Evolutionary conservation across 2,113 vertebrate genomes (phyloP), one percentile per base, ranked within the genome.

Genomic region (Halichoeres trimaculatus): DNA sequence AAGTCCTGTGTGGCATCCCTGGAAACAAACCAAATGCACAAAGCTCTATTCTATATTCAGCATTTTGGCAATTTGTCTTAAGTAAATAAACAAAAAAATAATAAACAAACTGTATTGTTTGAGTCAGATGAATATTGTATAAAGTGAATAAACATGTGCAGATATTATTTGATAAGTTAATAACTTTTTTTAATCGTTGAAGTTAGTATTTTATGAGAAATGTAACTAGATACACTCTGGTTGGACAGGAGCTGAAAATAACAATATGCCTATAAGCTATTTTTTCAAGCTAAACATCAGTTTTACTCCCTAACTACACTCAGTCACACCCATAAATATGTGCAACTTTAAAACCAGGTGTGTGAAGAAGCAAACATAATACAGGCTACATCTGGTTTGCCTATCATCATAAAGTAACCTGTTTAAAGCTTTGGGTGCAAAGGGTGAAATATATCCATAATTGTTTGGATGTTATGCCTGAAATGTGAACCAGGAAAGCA

Each of bases 1-100:
- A 92, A 80, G 78, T 76, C 77, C 84, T 63, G 85, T 83, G 71
- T 88, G 78, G 63, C 48, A 76, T 79, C 70, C 50, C 65, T 75
- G 74, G 75, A 86, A 85, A 62, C 57, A 50, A 68, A 75, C 69
- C 66, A 48, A 80, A 60, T 67, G 58, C 64, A 48, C 26, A 17
- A 14, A 34, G 35, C 26, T 48, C 23, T 26, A 53, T 43, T 59
- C 55, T 47, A 34, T 64, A 63, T 60, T 45, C 43, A 24, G 19
- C 5, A 45, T 53, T 65, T 81, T 78, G 65, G 43, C 75, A 64
- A 52, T 67, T 22, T 40, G 19, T 66, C 57, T 34, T 20, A 22
- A 70, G 34, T 56, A 19, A 72, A 57, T 51, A 53, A 23, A 13
- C 30, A 72, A 17, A 67, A 71, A 67, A n/a, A n/a, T n/a, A n/a